Base-by-base conservation (phyloP, 2,797 vertebrate species). In the Phoxinus dragarum region DNA sequence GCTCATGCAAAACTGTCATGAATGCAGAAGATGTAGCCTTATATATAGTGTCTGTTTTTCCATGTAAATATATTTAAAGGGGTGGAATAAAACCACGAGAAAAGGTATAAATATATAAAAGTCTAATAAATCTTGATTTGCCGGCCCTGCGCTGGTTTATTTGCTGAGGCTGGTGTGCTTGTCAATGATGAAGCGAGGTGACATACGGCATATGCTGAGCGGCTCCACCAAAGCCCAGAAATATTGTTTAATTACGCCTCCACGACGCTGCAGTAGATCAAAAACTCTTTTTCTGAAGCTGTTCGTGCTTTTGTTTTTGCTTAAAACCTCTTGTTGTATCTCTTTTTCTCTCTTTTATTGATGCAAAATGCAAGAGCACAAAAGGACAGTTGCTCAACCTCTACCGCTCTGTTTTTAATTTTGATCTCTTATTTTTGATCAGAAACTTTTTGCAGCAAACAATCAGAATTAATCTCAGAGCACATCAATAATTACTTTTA, bases 111-210 rank as follows among this genome's bases (percentile, higher is more conserved):
- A 84, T 86, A 86, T 75, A 85, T 88, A 87, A 86, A 82, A 38
- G 59, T 86, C 87, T 88, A 90, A 94, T 92, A 92, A 92, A 94
- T 94, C 91, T 92, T 82, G 84, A 94, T 94, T 94, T 94, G 86
- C 86, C 52, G 54, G 52, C 82, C 69, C 86, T 21, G 52, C 21
- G n/a, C 84, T 93, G 80, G 69, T 93, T 93, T 92, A 89, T 91
- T 91, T 91, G 85, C 68, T 84, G 87, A 86, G 88, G 85, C 34
- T 59, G 85, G 72, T 85, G 52, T 81, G 91, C 90, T 92, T 91
- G 90, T 91, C 91, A 93, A 85, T 92, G 92, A 93, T 92, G 89
- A 93, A 93, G 92, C 77, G 23, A 85, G 44, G 86, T 88, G 91
- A 91, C 90, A 89, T 90, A 87, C 89, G 90, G 90, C 91, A 91